Evolutionary conservation across 92 coral and sea anemone genomes (phyloP), one percentile per base, ranked within the genome.

Genomic region (Epizoanthus illoricatus): DNA sequence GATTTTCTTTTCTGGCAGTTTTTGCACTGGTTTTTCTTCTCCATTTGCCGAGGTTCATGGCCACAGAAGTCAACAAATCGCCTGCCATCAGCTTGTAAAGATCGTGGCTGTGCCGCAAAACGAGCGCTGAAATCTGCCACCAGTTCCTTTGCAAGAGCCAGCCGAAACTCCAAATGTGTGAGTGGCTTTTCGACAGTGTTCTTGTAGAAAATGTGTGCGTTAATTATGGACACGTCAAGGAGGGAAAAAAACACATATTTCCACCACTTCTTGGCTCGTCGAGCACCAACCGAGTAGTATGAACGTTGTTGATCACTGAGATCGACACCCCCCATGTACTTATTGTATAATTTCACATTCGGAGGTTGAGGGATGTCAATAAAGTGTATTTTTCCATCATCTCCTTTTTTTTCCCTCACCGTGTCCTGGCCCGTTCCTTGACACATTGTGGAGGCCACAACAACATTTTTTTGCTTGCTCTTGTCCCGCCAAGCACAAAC

Each of bases 241-340:
- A 72, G 59, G 62, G 42, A 72, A 58, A 72, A 72, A 72, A 72
- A 39, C 0, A 72, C 21, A 55, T 72, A 72, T 21, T 72, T 72
- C 58, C 78, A 72, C 58, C 78, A 72, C 59, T 72, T 72, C 58
- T 72, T 72, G 58, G 78, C 78, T 72, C n/a, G 9, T 17, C 78
- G 78, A 17, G 78, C 78, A 72, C 58, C n/a, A 45, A 41, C 24
- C 4, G 78, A 16, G 75, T 70, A 70, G 52, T 70, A 70, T 40
- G 75, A n/a, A n/a, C n/a, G n/a, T n/a, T n/a, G n/a, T n/a, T n/a
- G 84, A 57, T 80, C 84, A 45, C 71, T 68, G 74, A 65, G 54
- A 80, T 80, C 84, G 28, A 80, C 84, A 80, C 84, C 66, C 70
- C 73, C 84, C 84, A 80, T 80, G 23, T 62, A 41, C 72, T 80